These are phyloP conservation scores for Catharus bicknelli DNA, from an alignment of 2,113 vertebrate genomes.

Conservation along the genomic window DNA sequence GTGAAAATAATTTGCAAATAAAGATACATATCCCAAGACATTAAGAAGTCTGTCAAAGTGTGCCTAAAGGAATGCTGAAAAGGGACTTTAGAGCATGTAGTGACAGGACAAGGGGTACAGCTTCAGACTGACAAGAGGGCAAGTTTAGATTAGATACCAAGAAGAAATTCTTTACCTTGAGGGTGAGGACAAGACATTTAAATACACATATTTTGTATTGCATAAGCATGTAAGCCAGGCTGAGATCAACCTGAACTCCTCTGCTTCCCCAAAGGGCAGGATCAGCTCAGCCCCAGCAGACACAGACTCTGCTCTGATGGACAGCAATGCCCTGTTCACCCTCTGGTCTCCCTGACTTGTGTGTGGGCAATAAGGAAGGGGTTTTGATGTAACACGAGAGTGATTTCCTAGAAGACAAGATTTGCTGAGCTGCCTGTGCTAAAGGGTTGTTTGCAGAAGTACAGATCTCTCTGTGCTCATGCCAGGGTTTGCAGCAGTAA, in stretches of 20 bases:
- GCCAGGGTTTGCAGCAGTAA: constrained; percentile 3
- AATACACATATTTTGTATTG: not conserved
- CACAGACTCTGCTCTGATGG: not conserved
- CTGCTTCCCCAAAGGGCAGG: not conserved
- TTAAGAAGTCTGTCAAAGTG: not conserved
- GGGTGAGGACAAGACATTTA: not conserved
- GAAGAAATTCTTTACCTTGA: not conserved
- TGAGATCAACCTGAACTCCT: not conserved
- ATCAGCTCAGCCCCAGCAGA: not conserved
- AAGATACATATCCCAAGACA: not conserved
- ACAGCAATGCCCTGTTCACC: not conserved
- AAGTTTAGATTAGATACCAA: not conserved
- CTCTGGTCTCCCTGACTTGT: not conserved
- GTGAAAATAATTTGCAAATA: not conserved
- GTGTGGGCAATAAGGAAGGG: not conserved
- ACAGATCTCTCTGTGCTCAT: not conserved
- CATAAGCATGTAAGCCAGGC: not conserved
- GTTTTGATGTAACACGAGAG: not conserved
- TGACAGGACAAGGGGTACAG: not conserved
- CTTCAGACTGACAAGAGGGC: not conserved
- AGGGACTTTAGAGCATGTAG: not conserved
- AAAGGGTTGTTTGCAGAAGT: not conserved
- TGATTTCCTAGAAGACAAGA: not conserved
- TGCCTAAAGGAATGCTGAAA: not conserved
- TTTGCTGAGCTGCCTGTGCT: not conserved